Evolutionary conservation across 2,797 vertebrate genomes (phyloP), one percentile per base, ranked within the genome.

Genomic region (Cirrhinus molitorella): DNA sequence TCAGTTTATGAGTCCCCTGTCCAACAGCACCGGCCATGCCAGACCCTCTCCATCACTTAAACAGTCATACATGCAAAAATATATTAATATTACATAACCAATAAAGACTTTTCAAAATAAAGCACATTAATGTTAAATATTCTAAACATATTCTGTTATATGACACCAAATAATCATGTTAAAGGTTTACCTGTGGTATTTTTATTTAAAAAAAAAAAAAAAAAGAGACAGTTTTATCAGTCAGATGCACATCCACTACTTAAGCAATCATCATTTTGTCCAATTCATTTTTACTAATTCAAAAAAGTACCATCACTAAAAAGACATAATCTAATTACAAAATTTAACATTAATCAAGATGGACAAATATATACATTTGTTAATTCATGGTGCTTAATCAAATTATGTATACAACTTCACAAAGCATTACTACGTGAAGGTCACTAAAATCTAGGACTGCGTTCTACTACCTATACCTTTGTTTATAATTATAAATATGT

Each of bases 1-100:
- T 67, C 71, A 57, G 83, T 75, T 88, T 17, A 80, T 81, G 82
- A 87, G 86, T 85, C 88, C 89, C 88, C 82, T 91, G 87, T 92
- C 19, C 57, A 81, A 87, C 86, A 86, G 86, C 76, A 80, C 47
- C 45, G 40, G 53, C 63, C 87, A 83, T 80, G 82, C 87, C 87
- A 67, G 66, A 85, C 12, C 67, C 59, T 57, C 79, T 88, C 91
- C 93, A 93, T 94, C 80, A 55, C 11, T 73, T 73, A 23, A 57
- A 76, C 25, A 53, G 55, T 7, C 17, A 49, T 3, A 55, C 25
- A 28, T 37, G 11, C 40, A 74, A 10, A 10, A 14, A 80, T 0
- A 71, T 10, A 65, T 47, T 63, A 49, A 21, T 21, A 61, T 23
- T 47, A 45, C 57, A 63, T 8, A 28, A 13, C 0, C 40, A 45